Evolutionary conservation across 2,888 invertebrate genomes (phyloP).

Genomic region (Iselma pallidipennis): DNA sequence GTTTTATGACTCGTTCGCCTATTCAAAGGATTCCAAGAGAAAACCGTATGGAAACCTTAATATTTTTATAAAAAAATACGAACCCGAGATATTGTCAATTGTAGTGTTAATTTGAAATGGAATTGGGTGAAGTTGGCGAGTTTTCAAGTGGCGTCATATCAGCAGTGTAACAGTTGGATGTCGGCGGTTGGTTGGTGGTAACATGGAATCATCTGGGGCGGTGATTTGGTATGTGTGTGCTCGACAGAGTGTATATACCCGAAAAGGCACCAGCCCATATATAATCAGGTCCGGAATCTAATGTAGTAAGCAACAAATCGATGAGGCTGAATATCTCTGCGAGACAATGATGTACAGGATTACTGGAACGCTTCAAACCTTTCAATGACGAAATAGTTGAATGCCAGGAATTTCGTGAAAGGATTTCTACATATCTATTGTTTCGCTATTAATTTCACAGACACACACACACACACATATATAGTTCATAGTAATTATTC

Average conservation of each 20-base stretch:
- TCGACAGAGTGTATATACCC: background rate
- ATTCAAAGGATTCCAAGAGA: no score
- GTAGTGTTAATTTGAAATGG: background rate
- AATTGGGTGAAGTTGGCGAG: background rate
- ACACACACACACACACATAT: constrained; percentile 10
- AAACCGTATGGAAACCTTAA: no score
- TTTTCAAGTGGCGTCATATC: background rate
- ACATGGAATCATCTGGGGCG: background rate
- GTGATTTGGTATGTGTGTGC: no score
- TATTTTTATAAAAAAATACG: no score
- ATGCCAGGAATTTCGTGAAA: constrained; percentile 38
- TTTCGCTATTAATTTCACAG: constrained; percentile 43
- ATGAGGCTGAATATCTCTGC: constrained; percentile 25
- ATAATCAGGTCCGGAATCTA: constrained; percentile 31
- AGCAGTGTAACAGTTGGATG: background rate
- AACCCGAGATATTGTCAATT: no score
- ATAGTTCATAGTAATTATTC: background rate
- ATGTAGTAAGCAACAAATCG: constrained; percentile 31
- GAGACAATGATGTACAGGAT: constrained; percentile 36
- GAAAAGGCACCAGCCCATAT: constrained; percentile 20
- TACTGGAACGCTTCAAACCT: constrained; percentile 30
- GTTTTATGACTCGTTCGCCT: no score
- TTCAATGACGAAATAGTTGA: constrained; percentile 35
- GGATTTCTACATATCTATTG: constrained; percentile 43
- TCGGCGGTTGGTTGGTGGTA: background rate